Percentiles rank a stretch among this genome's conserved stretches.
phyloP scores from a whole-genome alignment of 2,113 vertebrate genomes.

The Meriones unguiculatus region DNA sequence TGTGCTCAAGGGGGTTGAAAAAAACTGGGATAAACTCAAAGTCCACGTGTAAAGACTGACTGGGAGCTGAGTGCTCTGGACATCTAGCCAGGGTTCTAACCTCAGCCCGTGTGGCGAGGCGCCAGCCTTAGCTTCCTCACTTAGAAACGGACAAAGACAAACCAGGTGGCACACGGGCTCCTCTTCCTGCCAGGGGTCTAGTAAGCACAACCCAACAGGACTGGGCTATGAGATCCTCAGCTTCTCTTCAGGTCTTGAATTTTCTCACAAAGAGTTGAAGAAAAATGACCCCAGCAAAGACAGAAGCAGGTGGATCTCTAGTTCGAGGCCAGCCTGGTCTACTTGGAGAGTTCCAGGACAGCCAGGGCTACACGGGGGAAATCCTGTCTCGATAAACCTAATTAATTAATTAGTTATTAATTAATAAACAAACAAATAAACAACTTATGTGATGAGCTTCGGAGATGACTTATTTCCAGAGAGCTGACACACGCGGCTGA shows the following conservation, averaged over 20 bases:
- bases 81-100: neutral
- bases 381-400: neutral
- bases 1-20: neutral
- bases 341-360: neutral
- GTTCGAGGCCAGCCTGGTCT: neutral
- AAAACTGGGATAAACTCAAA: constrained; percentile 6
- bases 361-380: neutral
- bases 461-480: neutral
- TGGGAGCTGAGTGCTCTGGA: neutral
- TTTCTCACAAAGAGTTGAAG: constrained; percentile 1
- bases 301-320: neutral
- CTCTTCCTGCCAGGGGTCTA: neutral
- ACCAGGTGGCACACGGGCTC: neutral
- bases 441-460: neutral
- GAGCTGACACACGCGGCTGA: neutral
- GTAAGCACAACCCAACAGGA: neutral
- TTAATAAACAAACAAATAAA: neutral
- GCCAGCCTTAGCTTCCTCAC: neutral
- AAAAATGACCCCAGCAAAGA: neutral
- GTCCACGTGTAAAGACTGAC: neutral
- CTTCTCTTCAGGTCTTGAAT: neutral
- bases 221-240: neutral
- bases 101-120: neutral
- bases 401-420: no score
- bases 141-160: neutral